Percentiles rank a stretch among this genome's conserved stretches.
phyloP scores from a whole-genome alignment of 2,888 invertebrate species.

The Laspeyria flexula region DNA sequence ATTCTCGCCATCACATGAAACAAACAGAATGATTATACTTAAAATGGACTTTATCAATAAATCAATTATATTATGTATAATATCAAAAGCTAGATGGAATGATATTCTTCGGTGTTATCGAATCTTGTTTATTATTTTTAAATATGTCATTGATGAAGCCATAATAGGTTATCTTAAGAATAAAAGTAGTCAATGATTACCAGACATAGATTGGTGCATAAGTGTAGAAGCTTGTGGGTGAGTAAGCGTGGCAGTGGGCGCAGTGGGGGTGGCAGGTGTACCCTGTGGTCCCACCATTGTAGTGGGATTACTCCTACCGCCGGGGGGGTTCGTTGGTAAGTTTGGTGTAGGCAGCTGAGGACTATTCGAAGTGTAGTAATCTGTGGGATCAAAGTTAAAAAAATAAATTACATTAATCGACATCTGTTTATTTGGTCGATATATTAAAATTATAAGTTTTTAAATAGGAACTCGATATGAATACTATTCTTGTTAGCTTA shows the following conservation, averaged over 20 bases:
- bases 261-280: slow-evolving; percentile 60
- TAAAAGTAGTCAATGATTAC: slow-evolving; percentile 51
- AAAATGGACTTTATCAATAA: background rate
- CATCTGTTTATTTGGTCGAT: background rate
- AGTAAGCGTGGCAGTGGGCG: slow-evolving; percentile 64
- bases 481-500: no score
- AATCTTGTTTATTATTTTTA: background rate
- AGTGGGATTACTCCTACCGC: slow-evolving; percentile 59
- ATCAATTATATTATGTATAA: background rate
- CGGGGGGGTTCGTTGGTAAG: slow-evolving; percentile 61
- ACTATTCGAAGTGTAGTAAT: slow-evolving; percentile 69
- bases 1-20: slow-evolving; percentile 4
- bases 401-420: background rate
- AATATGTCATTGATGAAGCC: background rate
- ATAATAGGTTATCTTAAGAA: slow-evolving; percentile 9
- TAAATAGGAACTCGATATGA: no score
- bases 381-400: slow-evolving; percentile 43
- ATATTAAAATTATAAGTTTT: background rate
- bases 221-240: slow-evolving; percentile 68
- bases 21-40: slow-evolving; percentile 7
- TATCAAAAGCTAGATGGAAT: background rate
- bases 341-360: slow-evolving; percentile 76
- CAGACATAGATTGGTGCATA: slow-evolving; percentile 71
- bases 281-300: slow-evolving; percentile 66
- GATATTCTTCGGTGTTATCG: background rate